A percentile compares a stretch with the other conserved stretches of the same genome.
Evolutionary conservation across 1,140 invertebrate genomes (phyloP).

Genomic region (Drosophila aff.): DNA sequence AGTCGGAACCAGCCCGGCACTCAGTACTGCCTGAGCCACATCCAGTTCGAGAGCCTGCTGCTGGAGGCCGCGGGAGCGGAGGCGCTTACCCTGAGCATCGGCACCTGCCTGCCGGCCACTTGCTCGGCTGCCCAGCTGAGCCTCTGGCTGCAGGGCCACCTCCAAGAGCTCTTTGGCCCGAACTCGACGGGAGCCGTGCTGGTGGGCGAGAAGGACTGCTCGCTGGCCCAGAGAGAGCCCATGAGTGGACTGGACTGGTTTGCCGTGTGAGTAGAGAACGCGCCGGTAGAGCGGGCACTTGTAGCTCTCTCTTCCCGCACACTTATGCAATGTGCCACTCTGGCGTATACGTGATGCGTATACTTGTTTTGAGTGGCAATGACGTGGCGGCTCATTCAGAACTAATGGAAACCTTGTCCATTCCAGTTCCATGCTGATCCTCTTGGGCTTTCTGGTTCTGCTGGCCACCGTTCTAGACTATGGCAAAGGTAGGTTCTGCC

Average conservation of each 20-base stretch:
- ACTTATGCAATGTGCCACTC: constrained; percentile 10
- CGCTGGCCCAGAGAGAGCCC: constrained; percentile 6
- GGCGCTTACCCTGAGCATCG: constrained; percentile 44
- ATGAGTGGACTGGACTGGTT: constrained; percentile 63
- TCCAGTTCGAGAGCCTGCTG: constrained; percentile 51
- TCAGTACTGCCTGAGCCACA: constrained; percentile 64
- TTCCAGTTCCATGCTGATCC: constrained; percentile 35
- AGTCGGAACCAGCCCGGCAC: neutral
- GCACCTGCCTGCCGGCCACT: constrained; percentile 57
- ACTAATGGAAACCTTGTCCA: neutral
- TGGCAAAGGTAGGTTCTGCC: constrained; percentile 26
- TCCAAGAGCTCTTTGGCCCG: constrained; percentile 37
- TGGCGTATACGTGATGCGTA: constrained; percentile 15
- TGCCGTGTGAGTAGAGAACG: constrained; percentile 62
- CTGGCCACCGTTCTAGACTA: constrained; percentile 61
- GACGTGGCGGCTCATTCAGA: neutral
- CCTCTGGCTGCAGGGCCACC: constrained; percentile 42
- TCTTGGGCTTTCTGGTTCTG: constrained; percentile 37
- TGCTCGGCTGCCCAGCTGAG: constrained; percentile 53
- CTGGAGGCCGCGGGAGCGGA: constrained; percentile 2
- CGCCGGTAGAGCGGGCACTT: neutral
- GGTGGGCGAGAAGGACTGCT: constrained; percentile 55
- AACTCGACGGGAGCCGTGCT: constrained; percentile 11
- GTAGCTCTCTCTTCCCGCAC: neutral
- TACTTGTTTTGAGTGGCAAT: constrained; percentile 9